Evolutionary conservation across 2,797 vertebrate genomes (phyloP), one percentile per base, ranked within the genome.

Genomic region (Hipposideros larvatus): DNA sequence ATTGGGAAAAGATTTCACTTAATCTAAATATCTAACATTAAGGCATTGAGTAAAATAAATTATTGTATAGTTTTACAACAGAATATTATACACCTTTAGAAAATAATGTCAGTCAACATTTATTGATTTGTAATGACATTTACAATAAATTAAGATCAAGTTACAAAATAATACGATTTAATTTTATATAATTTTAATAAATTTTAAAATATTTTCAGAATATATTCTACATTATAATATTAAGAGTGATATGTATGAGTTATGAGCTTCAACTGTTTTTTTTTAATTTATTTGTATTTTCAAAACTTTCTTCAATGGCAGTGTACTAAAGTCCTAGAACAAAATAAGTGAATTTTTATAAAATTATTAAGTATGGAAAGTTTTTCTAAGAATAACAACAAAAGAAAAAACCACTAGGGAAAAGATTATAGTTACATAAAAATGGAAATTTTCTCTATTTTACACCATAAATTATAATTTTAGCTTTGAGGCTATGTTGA

Each of bases 181-280:
- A 92, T 87, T 90, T 96, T 97, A 3, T 90, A 82, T 41, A 85
- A 48, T 48, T 51, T 51, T 51, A 90, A 66, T 83, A 94, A 86
- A 85, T 85, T 57, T 26, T 26, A 31, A 95, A 95, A 84, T 82
- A 11, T 91, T 92, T 93, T 14, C 10, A 87, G 71, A 78, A 85
- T 83, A 53, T 73, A 80, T 11, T 87, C 19, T 93, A 51, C 4
- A 43, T 14, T 86, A 26, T 18, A 78, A 34, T 75, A 37, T 28
- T 82, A 15, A 87, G n/a, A 92, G n/a, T 68, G 31, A 46, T 55
- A 21, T 55, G 3, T 53, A 5, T 93, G n/a, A 70, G 0, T 79
- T 95, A 71, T 78, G 34, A 95, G 41, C 43, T 46, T 91, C 34
- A 78, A 87, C 13, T 53, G 19, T 51, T 51, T 51, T 11, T 51